Percentiles rank a stretch among this genome's conserved stretches.
phyloP scores from a whole-genome alignment of 1,140 invertebrate species.

The Sarcophaga bullata region DNA sequence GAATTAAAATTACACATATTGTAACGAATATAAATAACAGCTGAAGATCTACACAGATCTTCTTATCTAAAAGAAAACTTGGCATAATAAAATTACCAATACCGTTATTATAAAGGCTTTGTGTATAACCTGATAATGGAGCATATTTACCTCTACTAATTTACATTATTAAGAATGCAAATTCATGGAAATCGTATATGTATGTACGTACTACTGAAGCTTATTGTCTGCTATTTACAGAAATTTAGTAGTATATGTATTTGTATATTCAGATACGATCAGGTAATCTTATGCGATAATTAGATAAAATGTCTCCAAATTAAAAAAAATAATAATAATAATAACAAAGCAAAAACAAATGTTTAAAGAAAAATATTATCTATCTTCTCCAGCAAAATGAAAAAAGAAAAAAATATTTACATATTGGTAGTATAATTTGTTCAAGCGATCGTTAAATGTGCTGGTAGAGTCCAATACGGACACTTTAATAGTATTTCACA shows the following conservation, averaged over 20 bases:
- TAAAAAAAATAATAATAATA: not conserved
- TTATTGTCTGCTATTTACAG: not conserved
- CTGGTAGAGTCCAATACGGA: not conserved
- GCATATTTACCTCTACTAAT: too few relatives aligned
- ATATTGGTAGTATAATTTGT: constrained; percentile 4
- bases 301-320: not conserved
- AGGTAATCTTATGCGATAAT: constrained; percentile 3
- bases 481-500: not conserved
- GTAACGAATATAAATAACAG: too few relatives aligned
- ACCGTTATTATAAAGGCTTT: too few relatives aligned
- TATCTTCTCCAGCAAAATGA: not conserved
- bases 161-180: too few relatives aligned
- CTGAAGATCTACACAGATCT: too few relatives aligned
- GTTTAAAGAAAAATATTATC: too few relatives aligned
- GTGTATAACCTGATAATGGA: too few relatives aligned
- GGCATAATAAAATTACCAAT: too few relatives aligned
- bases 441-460: not conserved
- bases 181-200: not conserved
- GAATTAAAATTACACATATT: too few relatives aligned
- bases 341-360: too few relatives aligned
- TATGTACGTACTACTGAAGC: not conserved
- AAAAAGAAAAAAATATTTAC: not conserved
- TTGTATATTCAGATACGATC: not conserved
- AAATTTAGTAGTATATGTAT: not conserved
- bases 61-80: too few relatives aligned